Evolutionary conservation across 2,113 vertebrate genomes (phyloP).

Genomic region (Prochilodus magdalenae): DNA sequence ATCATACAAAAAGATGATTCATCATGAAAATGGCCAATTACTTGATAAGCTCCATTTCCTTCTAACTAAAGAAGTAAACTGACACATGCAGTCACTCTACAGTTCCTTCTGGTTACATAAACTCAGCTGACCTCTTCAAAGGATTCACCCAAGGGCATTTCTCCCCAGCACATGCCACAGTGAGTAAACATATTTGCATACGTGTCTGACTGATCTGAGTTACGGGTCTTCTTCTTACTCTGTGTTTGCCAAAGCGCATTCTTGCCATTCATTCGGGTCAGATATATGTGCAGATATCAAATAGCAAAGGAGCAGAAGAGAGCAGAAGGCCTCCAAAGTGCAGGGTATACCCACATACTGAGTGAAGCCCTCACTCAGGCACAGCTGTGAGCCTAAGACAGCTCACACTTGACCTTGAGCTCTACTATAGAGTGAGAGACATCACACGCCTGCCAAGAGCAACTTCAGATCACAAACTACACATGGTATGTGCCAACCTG

Average conservation of each 20-base stretch:
- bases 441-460: slow-evolving; percentile 30
- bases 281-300: slow-evolving; percentile 77
- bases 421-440: slow-evolving; percentile 40
- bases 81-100: not conserved
- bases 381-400: slow-evolving; percentile 66
- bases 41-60: not conserved
- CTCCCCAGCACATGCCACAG: slow-evolving; percentile 59
- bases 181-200: slow-evolving; percentile 79
- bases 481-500: not conserved
- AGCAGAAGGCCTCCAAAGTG: slow-evolving; percentile 48
- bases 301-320: slow-evolving; percentile 59
- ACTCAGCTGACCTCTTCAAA: slow-evolving; percentile 37
- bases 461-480: not conserved
- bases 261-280: slow-evolving; percentile 67
- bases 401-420: slow-evolving; percentile 71
- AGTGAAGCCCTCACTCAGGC: slow-evolving; percentile 60
- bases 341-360: slow-evolving; percentile 61
- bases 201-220: slow-evolving; percentile 72
- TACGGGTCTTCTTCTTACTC: slow-evolving; percentile 63
- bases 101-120: not conserved
- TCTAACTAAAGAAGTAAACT: not conserved
- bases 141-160: slow-evolving; percentile 62
- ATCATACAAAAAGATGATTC: too few species aligned
- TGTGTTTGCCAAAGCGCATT: slow-evolving; percentile 69
- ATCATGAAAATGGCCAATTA: too few species aligned